Percentiles rank a stretch among this genome's conserved stretches.
Evolutionary conservation across 2,113 vertebrate genomes (phyloP).

Genomic region (Chunga burmeisteri): DNA sequence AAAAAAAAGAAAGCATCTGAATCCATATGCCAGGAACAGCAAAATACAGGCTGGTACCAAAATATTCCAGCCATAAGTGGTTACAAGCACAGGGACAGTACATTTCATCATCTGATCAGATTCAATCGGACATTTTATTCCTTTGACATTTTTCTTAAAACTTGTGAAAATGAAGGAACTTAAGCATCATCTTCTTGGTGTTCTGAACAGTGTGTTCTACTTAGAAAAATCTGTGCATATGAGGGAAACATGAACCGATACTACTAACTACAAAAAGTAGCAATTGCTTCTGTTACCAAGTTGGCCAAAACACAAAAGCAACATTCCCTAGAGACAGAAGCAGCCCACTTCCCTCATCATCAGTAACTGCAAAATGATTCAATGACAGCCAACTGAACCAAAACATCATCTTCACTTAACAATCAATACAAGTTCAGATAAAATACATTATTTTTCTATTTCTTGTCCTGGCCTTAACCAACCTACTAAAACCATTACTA

Average conservation of each 20-base stretch:
- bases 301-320: background rate
- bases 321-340: background rate
- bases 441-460: background rate
- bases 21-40: background rate
- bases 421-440: background rate
- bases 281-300: background rate
- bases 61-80: background rate
- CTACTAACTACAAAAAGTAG: background rate
- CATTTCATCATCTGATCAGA: background rate
- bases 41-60: background rate
- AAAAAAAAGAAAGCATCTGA: background rate
- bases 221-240: background rate
- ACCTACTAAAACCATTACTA: background rate
- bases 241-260: background rate
- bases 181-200: background rate
- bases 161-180: background rate
- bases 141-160: constrained; percentile 16
- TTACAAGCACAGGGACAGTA: background rate
- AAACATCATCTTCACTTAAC: background rate
- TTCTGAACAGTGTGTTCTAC: constrained; percentile 23
- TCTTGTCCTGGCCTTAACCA: background rate
- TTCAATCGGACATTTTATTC: background rate
- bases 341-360: background rate
- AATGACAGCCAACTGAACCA: background rate
- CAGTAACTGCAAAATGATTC: background rate